Percentiles rank a stretch among this genome's conserved stretches.
Conservation (phyloP, 2,888 invertebrate species). For the Andricus quercusramuli region DNA sequence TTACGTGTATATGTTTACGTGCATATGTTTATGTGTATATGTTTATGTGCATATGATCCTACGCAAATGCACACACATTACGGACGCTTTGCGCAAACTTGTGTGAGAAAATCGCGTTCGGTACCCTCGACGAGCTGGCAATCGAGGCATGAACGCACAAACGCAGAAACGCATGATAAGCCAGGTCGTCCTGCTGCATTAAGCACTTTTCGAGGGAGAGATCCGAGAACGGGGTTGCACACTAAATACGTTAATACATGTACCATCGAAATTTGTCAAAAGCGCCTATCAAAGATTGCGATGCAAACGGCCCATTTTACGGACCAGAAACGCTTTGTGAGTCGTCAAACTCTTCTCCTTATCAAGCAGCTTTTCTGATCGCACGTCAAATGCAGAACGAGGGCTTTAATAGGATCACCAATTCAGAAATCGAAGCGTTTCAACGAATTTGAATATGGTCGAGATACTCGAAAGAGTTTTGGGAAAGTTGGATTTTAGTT, state of each 20-base stretch:
- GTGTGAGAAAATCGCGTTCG: slow-evolving; percentile 32
- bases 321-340: slow-evolving; percentile 10
- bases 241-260: not conserved
- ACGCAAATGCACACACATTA: not conserved
- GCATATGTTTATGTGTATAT: too few relatives aligned
- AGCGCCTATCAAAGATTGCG: not conserved
- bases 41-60: not conserved
- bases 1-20: too few relatives aligned
- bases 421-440: slow-evolving; percentile 18
- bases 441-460: not conserved
- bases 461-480: not conserved
- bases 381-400: slow-evolving; percentile 28
- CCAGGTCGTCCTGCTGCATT: slow-evolving; percentile 33
- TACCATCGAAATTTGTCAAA: not conserved
- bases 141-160: slow-evolving; percentile 37
- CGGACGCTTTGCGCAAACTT: slow-evolving; percentile 24
- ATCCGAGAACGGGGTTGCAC: not conserved
- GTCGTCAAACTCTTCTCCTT: slow-evolving; percentile 22
- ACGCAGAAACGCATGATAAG: slow-evolving; percentile 22
- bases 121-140: slow-evolving; percentile 26
- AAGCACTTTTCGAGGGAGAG: slow-evolving; percentile 19
- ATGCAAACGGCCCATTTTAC: slow-evolving; percentile 16
- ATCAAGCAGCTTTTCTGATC: not conserved
- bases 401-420: not conserved
- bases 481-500: not conserved